phyloP scores from a whole-genome alignment of 2,888 invertebrate genomes.

The Epiperipatus broadwayi region DNA sequence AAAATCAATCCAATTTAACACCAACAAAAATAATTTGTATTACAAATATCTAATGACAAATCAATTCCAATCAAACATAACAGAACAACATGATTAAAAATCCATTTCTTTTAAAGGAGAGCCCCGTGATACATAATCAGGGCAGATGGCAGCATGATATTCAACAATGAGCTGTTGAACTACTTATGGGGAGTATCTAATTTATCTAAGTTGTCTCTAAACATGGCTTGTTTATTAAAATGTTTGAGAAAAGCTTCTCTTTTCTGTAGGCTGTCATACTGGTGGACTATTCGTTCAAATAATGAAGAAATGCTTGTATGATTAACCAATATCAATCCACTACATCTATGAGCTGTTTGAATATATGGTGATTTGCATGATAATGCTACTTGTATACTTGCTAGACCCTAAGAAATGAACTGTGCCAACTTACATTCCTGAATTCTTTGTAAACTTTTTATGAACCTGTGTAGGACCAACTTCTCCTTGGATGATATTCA shows the following conservation, averaged over 20 bases:
- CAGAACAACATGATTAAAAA: too few species aligned
- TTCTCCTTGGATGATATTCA: constrained; percentile 93
- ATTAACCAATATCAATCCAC: constrained; percentile 92
- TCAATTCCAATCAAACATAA: too few species aligned
- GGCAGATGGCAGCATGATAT: constrained; percentile 77
- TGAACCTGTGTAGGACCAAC: constrained; percentile 75
- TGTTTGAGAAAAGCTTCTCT: constrained; percentile 92
- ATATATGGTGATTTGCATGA: constrained; percentile 88
- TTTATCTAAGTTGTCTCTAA: constrained; percentile 71
- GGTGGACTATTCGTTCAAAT: constrained; percentile 70
- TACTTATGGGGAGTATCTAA: constrained; percentile 70
- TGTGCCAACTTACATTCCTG: constrained; percentile 80
- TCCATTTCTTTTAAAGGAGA: too few species aligned
- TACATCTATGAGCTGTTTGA: constrained; percentile 79
- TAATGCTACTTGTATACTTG: constrained; percentile 86
- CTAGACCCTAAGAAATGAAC: constrained; percentile 96
- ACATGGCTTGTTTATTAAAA: constrained; percentile 84
- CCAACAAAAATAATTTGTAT: too few species aligned
- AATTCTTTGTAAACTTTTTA: constrained; percentile 84
- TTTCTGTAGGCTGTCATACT: constrained; percentile 84
- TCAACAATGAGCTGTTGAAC: constrained; percentile 83
- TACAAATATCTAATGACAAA: too few species aligned
- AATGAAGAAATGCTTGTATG: constrained; percentile 89
- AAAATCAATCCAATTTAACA: too few species aligned
- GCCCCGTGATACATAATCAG: constrained; percentile 66